Evolutionary conservation across 2,797 vertebrate genomes (phyloP).

Genomic region (Manis javanica): DNA sequence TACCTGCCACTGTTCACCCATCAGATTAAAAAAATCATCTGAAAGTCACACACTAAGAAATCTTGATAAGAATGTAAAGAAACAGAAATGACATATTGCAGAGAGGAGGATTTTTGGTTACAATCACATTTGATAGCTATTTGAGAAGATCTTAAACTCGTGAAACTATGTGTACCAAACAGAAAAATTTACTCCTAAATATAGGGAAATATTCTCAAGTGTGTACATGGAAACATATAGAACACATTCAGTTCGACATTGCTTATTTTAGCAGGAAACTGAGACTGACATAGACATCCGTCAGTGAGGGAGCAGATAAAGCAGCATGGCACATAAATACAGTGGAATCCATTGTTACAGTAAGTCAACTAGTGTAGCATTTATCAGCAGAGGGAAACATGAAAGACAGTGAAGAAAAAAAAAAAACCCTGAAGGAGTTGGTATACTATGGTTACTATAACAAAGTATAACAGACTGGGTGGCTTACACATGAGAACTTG

Average conservation of each 20-base stretch:
- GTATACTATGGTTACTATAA: not conserved
- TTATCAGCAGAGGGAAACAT: not conserved
- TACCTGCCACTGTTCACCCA: not conserved
- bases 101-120: not conserved
- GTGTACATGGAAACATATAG: not conserved
- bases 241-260: not conserved
- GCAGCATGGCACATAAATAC: not conserved
- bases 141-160: not conserved
- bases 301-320: not conserved
- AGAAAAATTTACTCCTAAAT: not conserved
- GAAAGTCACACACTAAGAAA: not conserved
- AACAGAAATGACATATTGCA: not conserved
- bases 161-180: not conserved
- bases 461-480: not conserved
- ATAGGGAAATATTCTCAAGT: not conserved
- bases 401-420: not conserved
- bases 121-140: not conserved
- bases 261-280: constrained; percentile 20
- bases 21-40: not conserved
- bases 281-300: not conserved
- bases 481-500: not conserved
- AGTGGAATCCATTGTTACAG: not conserved
- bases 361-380: not conserved
- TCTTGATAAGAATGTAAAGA: not conserved
- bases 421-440: not conserved